Evolutionary conservation across 2,797 vertebrate species (phyloP).

Genomic region (Coregonus suidteri): DNA sequence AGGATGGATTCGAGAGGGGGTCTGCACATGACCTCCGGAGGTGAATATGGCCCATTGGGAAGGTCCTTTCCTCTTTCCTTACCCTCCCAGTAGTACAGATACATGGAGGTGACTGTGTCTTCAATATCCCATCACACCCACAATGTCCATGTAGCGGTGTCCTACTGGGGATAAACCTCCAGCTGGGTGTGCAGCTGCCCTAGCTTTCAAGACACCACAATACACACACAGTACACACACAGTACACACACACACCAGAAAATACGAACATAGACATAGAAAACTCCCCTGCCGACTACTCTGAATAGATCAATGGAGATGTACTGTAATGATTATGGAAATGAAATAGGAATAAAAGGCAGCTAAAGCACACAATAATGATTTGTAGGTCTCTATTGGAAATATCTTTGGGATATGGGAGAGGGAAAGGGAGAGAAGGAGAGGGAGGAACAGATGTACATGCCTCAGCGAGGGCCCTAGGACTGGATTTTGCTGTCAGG

Average conservation of each 20-base stretch:
- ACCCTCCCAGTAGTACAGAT: background rate
- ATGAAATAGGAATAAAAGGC: background rate
- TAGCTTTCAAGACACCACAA: background rate
- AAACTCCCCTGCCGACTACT: background rate
- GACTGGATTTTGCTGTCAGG: conserved; percentile 31
- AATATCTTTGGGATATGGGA: background rate
- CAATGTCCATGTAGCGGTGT: background rate
- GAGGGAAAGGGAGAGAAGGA: background rate
- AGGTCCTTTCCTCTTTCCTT: no score
- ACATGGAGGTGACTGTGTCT: background rate
- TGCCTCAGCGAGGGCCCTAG: conserved; percentile 6
- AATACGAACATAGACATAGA: no score
- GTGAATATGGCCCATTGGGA: background rate
- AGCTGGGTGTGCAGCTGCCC: background rate
- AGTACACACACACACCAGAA: no score
- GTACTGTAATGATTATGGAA: background rate
- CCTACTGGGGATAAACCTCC: background rate
- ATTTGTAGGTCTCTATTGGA: background rate
- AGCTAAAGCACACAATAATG: background rate
- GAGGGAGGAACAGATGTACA: conserved; percentile 22
- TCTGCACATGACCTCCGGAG: no score
- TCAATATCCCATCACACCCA: background rate
- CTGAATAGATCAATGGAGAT: background rate
- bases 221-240: background rate
- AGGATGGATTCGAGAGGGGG: background rate